These are phyloP conservation scores for Oreonectes daqikongensis DNA, from an alignment of 2,797 vertebrate species.

Conservation along the genomic window DNA sequence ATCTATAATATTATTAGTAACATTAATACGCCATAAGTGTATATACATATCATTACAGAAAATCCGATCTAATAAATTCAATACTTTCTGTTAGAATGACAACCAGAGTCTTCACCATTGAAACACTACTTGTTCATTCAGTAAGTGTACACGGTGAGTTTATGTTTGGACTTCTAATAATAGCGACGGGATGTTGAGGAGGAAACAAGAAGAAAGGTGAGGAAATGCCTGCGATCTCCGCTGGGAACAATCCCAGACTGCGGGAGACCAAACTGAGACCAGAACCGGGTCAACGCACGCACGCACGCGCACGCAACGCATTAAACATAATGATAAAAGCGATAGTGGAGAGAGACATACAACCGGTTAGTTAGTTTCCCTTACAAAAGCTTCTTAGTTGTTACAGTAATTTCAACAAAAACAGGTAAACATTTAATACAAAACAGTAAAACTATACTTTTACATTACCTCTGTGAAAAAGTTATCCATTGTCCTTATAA, in stretches of 20 bases:
- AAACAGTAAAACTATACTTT: constrained; percentile 19
- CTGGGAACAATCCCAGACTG: constrained; percentile 37
- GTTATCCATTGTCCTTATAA: constrained; percentile 78
- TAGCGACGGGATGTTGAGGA: constrained; percentile 57
- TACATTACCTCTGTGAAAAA: constrained; percentile 83
- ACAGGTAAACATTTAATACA: constrained; percentile 29
- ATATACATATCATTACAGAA: too few relatives aligned
- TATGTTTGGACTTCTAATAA: constrained; percentile 61
- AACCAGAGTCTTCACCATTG: background rate
- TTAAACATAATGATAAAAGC: background rate
- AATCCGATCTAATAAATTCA: too few relatives aligned
- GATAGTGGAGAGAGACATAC: background rate
- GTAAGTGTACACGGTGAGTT: background rate
- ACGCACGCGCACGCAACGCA: too few relatives aligned
- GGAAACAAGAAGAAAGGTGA: constrained; percentile 63
- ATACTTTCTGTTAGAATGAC: too few relatives aligned
- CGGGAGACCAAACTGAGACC: background rate
- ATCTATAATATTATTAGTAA: too few relatives aligned
- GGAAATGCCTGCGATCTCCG: constrained; percentile 54
- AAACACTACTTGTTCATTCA: constrained; percentile 2
- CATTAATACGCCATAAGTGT: too few relatives aligned
- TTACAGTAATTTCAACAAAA: background rate
- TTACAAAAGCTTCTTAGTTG: background rate
- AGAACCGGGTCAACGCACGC: constrained; percentile 24
- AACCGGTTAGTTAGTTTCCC: background rate